Base-by-base conservation (phyloP, 2,113 vertebrate species). In the Picathartes gymnocephalus region DNA sequence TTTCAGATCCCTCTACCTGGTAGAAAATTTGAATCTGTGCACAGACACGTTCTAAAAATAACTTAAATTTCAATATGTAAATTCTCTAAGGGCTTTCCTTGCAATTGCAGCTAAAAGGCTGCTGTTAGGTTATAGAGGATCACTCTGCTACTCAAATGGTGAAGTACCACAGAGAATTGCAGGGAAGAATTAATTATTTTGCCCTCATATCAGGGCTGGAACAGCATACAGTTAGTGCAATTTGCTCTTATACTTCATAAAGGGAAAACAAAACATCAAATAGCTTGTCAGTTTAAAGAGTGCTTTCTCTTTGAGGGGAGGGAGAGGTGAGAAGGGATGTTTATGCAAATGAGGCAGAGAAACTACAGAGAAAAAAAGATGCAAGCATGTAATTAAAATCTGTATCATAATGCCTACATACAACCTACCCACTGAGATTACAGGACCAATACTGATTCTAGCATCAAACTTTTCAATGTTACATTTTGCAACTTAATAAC, bases 191-290 rank as follows among this genome's bases (percentile, higher is more conserved):
- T 72, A 56, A 94, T 95, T 81, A 66, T 92, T 94, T 83, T 92
- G 17, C 53, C 76, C 21, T 86, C 64, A 13, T 96, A 94, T 90
- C 88, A 88, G 80, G 60, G 47, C 39, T 90, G 60, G 30, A 96
- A 94, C 72, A 96, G 79, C 80, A 73, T 6, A 48, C 25, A 61
- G 62, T 28, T 72, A 89, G 23, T 35, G 45, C 54, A 85, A 40
- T 37, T 85, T 82, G 31, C 39, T 80, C 68, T 50, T 65, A 22
- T 7, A 31, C 20, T 22, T 24, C 69, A 77, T 56, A 62, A 90
- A 95, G 30, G 51, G 72, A 92, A 93, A 94, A 92, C 50, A 93
- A 92, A 90, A 73, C 85, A 95, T 88, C 92, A 94, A 92, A 90
- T 13, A 84, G 35, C 62, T 84, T 47, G 39, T 37, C 51, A 73